These are phyloP conservation scores for Pardosa pseudoannulata DNA, from an alignment of 2,888 invertebrate species.

Conservation along the genomic window DNA sequence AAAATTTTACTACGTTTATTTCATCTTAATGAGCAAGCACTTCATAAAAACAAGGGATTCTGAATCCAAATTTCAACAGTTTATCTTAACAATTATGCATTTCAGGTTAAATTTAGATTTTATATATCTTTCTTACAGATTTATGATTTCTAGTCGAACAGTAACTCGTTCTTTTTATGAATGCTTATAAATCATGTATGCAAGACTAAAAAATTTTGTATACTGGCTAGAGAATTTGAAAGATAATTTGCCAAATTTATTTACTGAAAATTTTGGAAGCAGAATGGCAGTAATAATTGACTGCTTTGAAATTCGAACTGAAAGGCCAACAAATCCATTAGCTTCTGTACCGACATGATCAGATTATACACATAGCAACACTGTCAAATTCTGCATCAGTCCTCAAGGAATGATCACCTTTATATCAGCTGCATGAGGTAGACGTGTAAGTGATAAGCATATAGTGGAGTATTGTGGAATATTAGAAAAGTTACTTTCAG, in stretches of 20 bases:
- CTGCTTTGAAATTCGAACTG: conserved; percentile 18
- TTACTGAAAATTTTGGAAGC: neutral
- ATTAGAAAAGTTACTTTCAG: conserved; percentile 72
- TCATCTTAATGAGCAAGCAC: too few species aligned
- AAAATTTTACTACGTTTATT: too few species aligned
- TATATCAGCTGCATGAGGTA: conserved; percentile 74
- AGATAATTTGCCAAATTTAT: neutral
- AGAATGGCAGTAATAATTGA: conserved; percentile 10
- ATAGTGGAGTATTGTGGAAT: conserved; percentile 74
- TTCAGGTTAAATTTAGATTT: too few species aligned
- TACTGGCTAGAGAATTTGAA: neutral
- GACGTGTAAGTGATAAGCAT: conserved; percentile 74
- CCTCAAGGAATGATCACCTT: conserved; percentile 74
- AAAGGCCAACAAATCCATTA: neutral
- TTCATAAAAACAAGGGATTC: neutral
- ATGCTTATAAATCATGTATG: neutral
- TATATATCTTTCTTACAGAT: neutral
- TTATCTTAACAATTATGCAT: neutral
- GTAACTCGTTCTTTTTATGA: neutral
- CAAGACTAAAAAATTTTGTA: neutral
- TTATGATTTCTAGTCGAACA: neutral
- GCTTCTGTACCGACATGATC: conserved; percentile 72
- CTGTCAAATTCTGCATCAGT: conserved; percentile 74
- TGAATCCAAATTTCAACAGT: neutral
- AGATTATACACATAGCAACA: conserved; percentile 74